These are phyloP conservation scores for Kryptopterus vitreolus DNA, from an alignment of 2,797 vertebrate genomes.

Conservation along the genomic window DNA sequence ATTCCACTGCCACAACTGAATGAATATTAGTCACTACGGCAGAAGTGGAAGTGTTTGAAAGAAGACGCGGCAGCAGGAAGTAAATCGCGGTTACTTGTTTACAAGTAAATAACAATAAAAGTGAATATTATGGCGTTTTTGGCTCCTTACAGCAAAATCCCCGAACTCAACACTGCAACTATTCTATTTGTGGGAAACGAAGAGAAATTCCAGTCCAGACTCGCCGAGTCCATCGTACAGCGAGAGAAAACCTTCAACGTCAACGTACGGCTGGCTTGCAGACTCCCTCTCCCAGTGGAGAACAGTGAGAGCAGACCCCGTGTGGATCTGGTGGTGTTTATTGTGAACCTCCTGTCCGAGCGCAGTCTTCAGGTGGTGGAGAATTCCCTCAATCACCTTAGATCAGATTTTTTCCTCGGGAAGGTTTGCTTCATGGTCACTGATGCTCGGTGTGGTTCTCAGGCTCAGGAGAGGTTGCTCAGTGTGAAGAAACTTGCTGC, in stretches of 20 bases:
- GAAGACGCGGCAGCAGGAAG: conserved; percentile 27
- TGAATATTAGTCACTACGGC: neutral
- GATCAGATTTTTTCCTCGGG: conserved; percentile 84
- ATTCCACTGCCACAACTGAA: neutral
- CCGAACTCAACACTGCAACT: conserved; percentile 66
- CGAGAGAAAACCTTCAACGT: conserved; percentile 54
- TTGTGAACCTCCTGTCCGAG: conserved; percentile 85
- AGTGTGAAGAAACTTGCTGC: conserved; percentile 75
- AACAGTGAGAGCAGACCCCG: conserved; percentile 79
- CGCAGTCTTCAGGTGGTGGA: conserved; percentile 76
- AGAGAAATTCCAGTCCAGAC: conserved; percentile 70
- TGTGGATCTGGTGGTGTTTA: conserved; percentile 88
- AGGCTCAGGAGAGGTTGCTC: conserved; percentile 61
- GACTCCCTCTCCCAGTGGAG: conserved; percentile 81
- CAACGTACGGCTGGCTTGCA: conserved; percentile 76
- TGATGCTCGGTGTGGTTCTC: conserved; percentile 69
- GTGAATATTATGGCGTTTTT: conserved; percentile 64
- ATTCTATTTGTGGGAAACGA: conserved; percentile 74
- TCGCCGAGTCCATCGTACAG: conserved; percentile 68
- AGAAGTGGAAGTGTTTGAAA: conserved; percentile 39
- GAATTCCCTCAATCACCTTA: conserved; percentile 78
- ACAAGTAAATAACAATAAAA: neutral
- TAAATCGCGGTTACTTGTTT: neutral
- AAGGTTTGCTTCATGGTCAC: conserved; percentile 88
- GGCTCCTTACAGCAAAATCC: conserved; percentile 70